These are phyloP conservation scores for Daboia siamensis DNA, from an alignment of 2,113 vertebrate species.

Conservation along the genomic window DNA sequence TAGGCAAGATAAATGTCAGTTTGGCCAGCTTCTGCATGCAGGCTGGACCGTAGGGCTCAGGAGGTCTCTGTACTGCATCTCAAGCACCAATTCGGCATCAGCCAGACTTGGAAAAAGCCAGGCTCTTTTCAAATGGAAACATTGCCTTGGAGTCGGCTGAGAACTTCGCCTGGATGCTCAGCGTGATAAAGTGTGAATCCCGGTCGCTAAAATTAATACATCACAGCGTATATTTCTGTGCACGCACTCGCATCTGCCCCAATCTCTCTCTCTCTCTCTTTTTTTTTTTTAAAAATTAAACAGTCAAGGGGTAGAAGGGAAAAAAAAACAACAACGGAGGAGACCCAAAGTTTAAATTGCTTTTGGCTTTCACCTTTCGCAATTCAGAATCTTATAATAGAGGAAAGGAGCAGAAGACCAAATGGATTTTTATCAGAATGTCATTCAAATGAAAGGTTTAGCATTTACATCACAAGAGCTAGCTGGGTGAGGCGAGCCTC, in stretches of 20 bases:
- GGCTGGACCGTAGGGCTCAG: constrained; percentile 81
- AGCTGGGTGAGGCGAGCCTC: constrained; percentile 70
- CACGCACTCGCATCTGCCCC: constrained; percentile 8
- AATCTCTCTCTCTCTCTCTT: constrained; percentile 72
- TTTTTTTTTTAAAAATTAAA: constrained; percentile 50
- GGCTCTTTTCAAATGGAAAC: constrained; percentile 82
- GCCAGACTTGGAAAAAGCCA: not conserved
- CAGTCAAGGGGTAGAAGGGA: constrained; percentile 18
- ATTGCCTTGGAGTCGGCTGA: constrained; percentile 70
- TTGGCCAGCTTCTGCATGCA: constrained; percentile 76
- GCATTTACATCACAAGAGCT: constrained; percentile 97
- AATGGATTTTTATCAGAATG: constrained; percentile 94
- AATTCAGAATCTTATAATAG: constrained; percentile 77
- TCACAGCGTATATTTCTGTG: not conserved
- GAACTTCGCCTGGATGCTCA: constrained; percentile 68
- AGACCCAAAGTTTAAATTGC: constrained; percentile 49
- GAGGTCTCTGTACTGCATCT: constrained; percentile 71
- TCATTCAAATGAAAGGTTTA: constrained; percentile 96
- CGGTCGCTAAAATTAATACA: constrained; percentile 52
- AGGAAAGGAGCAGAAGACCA: not conserved
- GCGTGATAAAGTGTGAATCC: constrained; percentile 68
- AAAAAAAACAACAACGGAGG: constrained; percentile 27
- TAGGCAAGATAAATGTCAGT: constrained; percentile 95
- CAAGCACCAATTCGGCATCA: constrained; percentile 69
- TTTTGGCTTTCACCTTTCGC: constrained; percentile 72